Base-by-base conservation (phyloP, 2,888 invertebrate species). In the Tenthredo scrophulariae region DNA sequence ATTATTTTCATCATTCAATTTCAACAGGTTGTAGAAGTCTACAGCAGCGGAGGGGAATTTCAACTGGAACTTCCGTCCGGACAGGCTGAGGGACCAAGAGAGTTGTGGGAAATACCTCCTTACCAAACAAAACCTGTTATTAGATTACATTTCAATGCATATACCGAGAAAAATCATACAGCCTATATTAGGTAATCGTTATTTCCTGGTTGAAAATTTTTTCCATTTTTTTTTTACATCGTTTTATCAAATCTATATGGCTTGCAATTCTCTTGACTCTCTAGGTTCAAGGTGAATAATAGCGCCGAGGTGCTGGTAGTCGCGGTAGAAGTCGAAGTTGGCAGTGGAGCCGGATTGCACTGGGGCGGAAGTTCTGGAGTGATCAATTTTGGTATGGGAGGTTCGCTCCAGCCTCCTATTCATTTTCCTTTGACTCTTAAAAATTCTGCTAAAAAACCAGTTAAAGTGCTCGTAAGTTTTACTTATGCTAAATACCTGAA, bases 101-200 rank as follows among this genome's bases (percentile, higher is more conserved):
- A 96, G 90, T 94, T 98, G 89, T 98, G 99, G 99, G 96, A 97
- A 93, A 97, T 99, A 92, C 97, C 97, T 89, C 98, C 99, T 85
- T 97, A 97, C 93, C 96, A 97, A 92, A 96, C 97, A 72, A 98
- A 97, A 93, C 96, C 98, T 87, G 96, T 99, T 86, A 98, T 98
- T 94, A 95, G 97, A 89, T 96, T 98, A 88, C 96, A 96, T 90
- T 97, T 98, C 93, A 95, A 97, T 91, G 97, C 97, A 70, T 95
- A 96, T 89, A 94, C 95, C 88, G 96, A 96, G 91, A 97, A 96
- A 91, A 98, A 98, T 93, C 96, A 97, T 93, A 97, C 97, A 85
- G 97, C 97, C 54, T 98, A 97, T 91, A 96, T 98, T 91, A 96
- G 96, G 95, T 95, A 91, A 90, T 88, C 85, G 70, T 62, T 75